These are phyloP conservation scores for Dendropsophus ebraccatus DNA, from an alignment of 2,113 vertebrate species.

Conservation along the genomic window DNA sequence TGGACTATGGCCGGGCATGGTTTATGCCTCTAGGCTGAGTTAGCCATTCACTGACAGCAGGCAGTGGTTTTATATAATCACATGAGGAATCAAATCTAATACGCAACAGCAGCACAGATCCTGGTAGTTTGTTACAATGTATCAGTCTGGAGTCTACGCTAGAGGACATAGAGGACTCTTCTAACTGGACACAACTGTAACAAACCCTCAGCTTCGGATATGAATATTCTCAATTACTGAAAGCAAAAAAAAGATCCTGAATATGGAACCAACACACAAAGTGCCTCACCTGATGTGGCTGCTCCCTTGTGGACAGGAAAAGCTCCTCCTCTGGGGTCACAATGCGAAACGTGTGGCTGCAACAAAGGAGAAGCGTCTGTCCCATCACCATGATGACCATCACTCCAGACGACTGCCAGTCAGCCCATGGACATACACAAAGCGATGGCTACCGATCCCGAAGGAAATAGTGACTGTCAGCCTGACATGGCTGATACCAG, in stretches of 20 bases:
- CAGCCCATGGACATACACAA: too few relatives aligned
- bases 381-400: not conserved
- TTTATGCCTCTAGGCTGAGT: not conserved
- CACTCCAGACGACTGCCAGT: too few relatives aligned
- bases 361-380: not conserved
- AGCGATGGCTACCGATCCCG: too few relatives aligned
- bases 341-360: constrained; percentile 62
- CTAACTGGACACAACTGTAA: not conserved
- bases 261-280: not conserved
- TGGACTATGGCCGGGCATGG: not conserved
- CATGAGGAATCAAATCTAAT: not conserved
- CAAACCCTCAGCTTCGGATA: not conserved
- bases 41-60: not conserved
- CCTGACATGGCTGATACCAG: too few relatives aligned
- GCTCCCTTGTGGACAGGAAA: constrained; percentile 63
- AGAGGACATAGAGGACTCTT: not conserved
- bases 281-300: constrained; percentile 61
- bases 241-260: not conserved
- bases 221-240: not conserved
- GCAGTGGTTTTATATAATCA: not conserved
- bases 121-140: not conserved
- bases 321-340: constrained; percentile 71
- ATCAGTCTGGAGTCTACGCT: not conserved
- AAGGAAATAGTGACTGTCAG: too few relatives aligned
- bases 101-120: not conserved